Conservation (phyloP, 2,113 vertebrate genomes). For the Microcebus lehilahytsara region DNA sequence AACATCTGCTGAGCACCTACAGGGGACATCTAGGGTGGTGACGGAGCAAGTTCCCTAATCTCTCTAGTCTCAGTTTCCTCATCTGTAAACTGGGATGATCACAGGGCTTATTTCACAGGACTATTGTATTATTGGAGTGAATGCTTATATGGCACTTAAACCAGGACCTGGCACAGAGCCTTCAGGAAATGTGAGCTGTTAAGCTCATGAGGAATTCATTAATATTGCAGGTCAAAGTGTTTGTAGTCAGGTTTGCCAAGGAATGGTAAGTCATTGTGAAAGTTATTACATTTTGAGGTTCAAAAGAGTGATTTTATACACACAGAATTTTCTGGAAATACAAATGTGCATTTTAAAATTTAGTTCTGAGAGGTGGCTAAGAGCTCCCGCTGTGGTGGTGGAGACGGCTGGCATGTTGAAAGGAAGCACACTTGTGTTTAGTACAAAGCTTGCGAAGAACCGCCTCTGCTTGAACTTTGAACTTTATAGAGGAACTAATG, state of each 20-base stretch:
- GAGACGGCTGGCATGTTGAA: neutral
- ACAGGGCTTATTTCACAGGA: neutral
- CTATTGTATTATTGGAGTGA: neutral
- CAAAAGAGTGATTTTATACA: slow-evolving; percentile 30
- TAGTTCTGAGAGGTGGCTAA: neutral
- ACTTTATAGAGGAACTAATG: slow-evolving; percentile 48
- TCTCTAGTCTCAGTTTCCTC: neutral
- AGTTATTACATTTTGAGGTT: slow-evolving; percentile 15
- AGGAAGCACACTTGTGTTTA: neutral
- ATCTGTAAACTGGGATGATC: neutral
- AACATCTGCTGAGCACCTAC: neutral
- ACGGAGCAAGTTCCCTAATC: neutral
- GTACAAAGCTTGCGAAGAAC: neutral
- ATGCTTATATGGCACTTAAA: neutral
- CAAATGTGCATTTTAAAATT: slow-evolving; percentile 34
- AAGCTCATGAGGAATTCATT: neutral
- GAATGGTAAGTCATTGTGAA: neutral
- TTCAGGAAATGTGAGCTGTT: neutral
- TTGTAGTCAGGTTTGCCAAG: neutral
- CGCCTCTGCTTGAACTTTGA: slow-evolving; percentile 36
- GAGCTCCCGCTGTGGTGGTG: neutral
- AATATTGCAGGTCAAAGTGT: neutral
- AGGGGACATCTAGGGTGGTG: neutral
- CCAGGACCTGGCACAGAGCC: neutral
- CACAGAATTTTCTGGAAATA: slow-evolving; percentile 55